Conservation (phyloP, 2,113 vertebrate genomes). For the Gymnarchus niloticus region DNA sequence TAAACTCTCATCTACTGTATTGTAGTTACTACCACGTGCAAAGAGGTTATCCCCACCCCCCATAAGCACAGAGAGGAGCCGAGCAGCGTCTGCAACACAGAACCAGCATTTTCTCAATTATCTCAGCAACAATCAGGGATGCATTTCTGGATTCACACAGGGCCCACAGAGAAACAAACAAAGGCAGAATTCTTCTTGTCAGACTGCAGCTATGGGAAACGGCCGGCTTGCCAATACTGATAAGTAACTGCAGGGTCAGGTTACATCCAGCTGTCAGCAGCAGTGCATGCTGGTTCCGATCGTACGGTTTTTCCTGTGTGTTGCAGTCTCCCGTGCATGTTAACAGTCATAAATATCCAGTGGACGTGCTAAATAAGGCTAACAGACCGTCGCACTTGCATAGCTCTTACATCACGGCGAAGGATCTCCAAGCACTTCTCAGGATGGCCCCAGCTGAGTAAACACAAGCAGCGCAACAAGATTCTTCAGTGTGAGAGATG, state of each 20-base stretch:
- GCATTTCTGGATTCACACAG: slow-evolving; percentile 62
- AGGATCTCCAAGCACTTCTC: slow-evolving; percentile 46
- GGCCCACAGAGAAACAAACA: slow-evolving; percentile 63
- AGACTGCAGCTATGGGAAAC: slow-evolving; percentile 65
- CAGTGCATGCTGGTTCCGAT: slow-evolving; percentile 51
- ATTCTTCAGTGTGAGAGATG: slow-evolving; percentile 40
- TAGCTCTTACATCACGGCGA: slow-evolving; percentile 54
- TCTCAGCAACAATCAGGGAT: slow-evolving; percentile 60
- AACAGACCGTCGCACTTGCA: slow-evolving; percentile 47
- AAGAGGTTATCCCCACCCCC: neutral
- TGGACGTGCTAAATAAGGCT: slow-evolving; percentile 60
- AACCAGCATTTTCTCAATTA: slow-evolving; percentile 64
- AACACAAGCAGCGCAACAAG: slow-evolving; percentile 50
- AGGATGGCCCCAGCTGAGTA: slow-evolving; percentile 60
- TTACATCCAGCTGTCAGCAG: slow-evolving; percentile 69
- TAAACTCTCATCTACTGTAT: too few species aligned
- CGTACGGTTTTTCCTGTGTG: slow-evolving; percentile 56
- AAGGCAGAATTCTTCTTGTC: slow-evolving; percentile 62
- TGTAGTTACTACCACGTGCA: too few species aligned
- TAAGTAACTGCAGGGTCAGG: slow-evolving; percentile 62
- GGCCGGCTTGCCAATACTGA: slow-evolving; percentile 58
- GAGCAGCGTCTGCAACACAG: slow-evolving; percentile 47
- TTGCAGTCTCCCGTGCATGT: slow-evolving; percentile 54
- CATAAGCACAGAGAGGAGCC: slow-evolving; percentile 45
- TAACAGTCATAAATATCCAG: slow-evolving; percentile 53